Conservation (phyloP, 2,797 vertebrate species). For the Xerus rutilus region DNA sequence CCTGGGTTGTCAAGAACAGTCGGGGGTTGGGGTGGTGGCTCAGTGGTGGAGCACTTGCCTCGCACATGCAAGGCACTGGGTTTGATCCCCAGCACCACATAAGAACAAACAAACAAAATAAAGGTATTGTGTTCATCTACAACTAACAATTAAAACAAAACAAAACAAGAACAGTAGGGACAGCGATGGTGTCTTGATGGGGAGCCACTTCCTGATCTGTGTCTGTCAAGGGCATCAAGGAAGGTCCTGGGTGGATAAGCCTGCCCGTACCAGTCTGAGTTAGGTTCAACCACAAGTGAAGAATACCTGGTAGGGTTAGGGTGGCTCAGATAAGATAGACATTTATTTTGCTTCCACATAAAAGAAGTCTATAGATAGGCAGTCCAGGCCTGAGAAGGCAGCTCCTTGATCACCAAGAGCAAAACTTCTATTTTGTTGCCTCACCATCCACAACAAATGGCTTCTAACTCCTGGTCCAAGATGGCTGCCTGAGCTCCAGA, state of each 20-base stretch:
- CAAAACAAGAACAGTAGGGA: background rate
- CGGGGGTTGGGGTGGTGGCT: too few species aligned
- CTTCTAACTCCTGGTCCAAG: background rate
- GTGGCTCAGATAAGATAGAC: background rate
- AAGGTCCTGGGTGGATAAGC: background rate
- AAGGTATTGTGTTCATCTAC: too few species aligned
- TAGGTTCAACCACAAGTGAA: background rate
- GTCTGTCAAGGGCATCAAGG: background rate
- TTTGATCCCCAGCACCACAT: too few species aligned
- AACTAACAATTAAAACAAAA: too few species aligned
- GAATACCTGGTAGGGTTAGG: background rate
- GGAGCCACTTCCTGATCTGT: background rate
- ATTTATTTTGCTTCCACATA: background rate
- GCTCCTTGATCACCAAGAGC: background rate
- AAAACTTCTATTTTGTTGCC: background rate
- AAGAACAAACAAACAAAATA: too few species aligned
- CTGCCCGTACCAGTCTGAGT: background rate
- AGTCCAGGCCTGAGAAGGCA: background rate
- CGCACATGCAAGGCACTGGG: too few species aligned
- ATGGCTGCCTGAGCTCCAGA: background rate
- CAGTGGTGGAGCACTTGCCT: too few species aligned
- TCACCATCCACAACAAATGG: background rate
- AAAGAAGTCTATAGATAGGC: background rate
- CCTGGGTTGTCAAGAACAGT: background rate
- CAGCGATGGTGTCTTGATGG: background rate